Evolutionary conservation across 2,888 invertebrate genomes (phyloP).

Genomic region (Synergus laeviventris): DNA sequence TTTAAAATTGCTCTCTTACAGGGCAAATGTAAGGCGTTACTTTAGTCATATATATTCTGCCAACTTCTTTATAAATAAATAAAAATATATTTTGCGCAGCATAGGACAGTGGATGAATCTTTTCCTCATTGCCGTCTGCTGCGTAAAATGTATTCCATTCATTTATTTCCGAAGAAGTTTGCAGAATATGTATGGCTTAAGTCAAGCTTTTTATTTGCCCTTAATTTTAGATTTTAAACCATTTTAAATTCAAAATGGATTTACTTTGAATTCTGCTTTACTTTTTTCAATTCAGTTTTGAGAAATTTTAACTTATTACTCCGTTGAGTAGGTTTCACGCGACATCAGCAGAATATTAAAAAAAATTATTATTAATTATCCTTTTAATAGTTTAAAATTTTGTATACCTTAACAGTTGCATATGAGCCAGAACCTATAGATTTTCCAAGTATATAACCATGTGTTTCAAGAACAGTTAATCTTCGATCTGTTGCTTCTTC

Average conservation of each 20-base stretch:
- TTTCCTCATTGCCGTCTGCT: not conserved
- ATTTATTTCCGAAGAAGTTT: not conserved
- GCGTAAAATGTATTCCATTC: not conserved
- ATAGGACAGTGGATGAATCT: not conserved
- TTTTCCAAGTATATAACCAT: conserved; percentile 86
- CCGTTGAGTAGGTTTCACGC: not conserved
- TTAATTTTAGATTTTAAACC: too few relatives aligned
- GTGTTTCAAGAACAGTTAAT: conserved; percentile 85
- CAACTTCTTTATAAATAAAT: too few relatives aligned
- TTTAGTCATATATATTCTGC: too few relatives aligned
- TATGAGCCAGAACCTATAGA: conserved; percentile 90
- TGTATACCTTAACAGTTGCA: conserved; percentile 85
- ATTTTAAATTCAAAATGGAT: too few relatives aligned
- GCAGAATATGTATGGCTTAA: too few relatives aligned
- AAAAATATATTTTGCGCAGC: too few relatives aligned
- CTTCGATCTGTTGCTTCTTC: conserved; percentile 52
- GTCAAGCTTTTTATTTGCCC: too few relatives aligned
- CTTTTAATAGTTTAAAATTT: conserved; percentile 6
- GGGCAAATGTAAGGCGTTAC: too few relatives aligned
- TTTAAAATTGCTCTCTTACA: too few relatives aligned
- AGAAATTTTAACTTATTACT: too few relatives aligned
- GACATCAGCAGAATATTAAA: conserved; percentile 24
- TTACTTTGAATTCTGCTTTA: too few relatives aligned
- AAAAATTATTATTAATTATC: conserved; percentile 19
- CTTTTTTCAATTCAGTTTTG: too few relatives aligned